These are phyloP conservation scores for Agriotes lineatus DNA, from an alignment of 2,888 invertebrate species.

Conservation along the genomic window DNA sequence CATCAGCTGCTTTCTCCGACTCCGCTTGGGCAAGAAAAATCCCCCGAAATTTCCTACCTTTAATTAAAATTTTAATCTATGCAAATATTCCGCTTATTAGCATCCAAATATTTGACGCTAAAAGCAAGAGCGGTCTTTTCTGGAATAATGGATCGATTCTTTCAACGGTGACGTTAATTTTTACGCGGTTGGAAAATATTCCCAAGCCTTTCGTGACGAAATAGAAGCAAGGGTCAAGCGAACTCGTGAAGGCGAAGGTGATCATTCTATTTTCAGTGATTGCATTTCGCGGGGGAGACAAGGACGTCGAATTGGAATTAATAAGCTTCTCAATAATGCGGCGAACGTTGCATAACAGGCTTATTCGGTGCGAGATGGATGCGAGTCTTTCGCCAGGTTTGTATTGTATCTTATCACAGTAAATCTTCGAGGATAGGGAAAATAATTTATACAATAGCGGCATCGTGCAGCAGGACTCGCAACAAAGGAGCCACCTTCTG, in stretches of 20 bases:
- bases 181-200: constrained; percentile 3
- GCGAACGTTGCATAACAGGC: constrained; percentile 20
- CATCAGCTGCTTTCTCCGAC: constrained; percentile 1
- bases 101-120: constrained; percentile 29
- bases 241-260: not conserved
- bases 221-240: not conserved
- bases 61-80: constrained; percentile 36
- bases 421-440: constrained; percentile 32
- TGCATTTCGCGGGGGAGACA: not conserved
- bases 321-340: constrained; percentile 27
- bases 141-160: not conserved
- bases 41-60: constrained; percentile 18
- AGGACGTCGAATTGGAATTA: not conserved
- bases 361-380: constrained; percentile 31
- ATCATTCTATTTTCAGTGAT: not conserved
- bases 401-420: constrained; percentile 33
- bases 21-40: constrained; percentile 2
- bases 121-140: constrained; percentile 8
- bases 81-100: constrained; percentile 33
- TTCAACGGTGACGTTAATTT: constrained; percentile 1
- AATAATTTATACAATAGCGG: constrained; percentile 35
- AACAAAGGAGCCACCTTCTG: not conserved
- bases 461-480: not conserved
- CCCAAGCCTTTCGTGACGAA: not conserved
- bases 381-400: constrained; percentile 31